These are phyloP conservation scores for Diaphora mendica DNA, from an alignment of 2,888 invertebrate genomes.

Conservation along the genomic window DNA sequence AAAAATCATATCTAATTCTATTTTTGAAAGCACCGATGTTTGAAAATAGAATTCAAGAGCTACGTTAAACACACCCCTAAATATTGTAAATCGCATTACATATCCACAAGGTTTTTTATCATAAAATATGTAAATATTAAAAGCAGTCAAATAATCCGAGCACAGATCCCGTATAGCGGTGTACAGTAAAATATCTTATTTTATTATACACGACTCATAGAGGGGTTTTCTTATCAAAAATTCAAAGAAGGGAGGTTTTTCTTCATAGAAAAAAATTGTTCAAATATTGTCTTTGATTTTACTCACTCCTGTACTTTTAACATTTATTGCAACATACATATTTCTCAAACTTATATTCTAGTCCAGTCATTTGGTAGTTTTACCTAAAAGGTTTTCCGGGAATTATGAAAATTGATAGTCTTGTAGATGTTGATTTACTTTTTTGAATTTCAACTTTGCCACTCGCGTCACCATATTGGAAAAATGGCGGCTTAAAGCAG, in stretches of 20 bases:
- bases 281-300: conserved; percentile 46
- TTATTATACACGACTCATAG: conserved; percentile 47
- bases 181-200: conserved; percentile 55
- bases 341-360: background rate
- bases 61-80: conserved; percentile 23
- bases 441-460: no score
- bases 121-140: conserved; percentile 66
- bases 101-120: conserved; percentile 50
- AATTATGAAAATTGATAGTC: no score
- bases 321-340: background rate
- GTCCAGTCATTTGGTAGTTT: no score
- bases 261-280: conserved; percentile 38
- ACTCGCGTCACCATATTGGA: no score
- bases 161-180: conserved; percentile 40
- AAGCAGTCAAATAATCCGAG: conserved; percentile 60
- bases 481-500: no score
- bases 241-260: conserved; percentile 56
- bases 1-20: background rate
- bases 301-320: background rate
- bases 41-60: conserved; percentile 17
- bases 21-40: conserved; percentile 9
- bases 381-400: no score
- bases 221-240: conserved; percentile 67
- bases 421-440: no score
- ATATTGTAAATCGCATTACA: conserved; percentile 50